Conservation (phyloP, 2,888 invertebrate genomes). For the Cantharis flavilabris region DNA sequence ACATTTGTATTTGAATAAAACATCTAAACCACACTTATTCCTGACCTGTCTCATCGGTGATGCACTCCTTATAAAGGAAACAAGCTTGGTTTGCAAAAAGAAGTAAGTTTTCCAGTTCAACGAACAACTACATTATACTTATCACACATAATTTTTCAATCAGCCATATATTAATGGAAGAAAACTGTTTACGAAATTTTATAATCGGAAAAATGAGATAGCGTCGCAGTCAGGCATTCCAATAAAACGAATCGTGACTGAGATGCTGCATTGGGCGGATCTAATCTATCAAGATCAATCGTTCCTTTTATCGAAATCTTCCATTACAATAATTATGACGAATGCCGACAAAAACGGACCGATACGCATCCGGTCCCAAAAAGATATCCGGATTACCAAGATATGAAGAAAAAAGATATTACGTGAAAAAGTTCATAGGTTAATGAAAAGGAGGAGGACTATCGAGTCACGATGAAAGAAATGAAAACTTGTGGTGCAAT, state of each 20-base stretch:
- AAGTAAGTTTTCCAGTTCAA: not conserved
- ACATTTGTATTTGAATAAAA: not conserved
- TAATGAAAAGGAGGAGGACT: conserved; percentile 46
- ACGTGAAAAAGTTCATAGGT: conserved; percentile 37
- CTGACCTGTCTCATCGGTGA: not conserved
- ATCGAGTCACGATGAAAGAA: conserved; percentile 29
- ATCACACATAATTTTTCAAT: not conserved
- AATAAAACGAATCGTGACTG: not conserved
- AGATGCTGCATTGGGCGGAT: not conserved
- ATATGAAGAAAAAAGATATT: not conserved
- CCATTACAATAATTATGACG: not conserved
- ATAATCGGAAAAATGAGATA: not conserved
- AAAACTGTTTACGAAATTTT: not conserved
- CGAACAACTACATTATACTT: not conserved
- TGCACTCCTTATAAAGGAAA: not conserved
- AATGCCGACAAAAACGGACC: not conserved
- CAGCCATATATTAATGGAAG: not conserved
- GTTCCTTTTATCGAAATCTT: not conserved
- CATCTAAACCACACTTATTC: not conserved
- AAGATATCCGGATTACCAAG: not conserved
- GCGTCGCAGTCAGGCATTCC: no score
- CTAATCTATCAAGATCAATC: not conserved
- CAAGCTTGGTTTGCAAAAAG: not conserved
- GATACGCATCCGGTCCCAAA: not conserved
- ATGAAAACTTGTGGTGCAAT: not conserved